Base-by-base conservation (phyloP, 2,797 vertebrate genomes). In the Coracias cyanogaster region DNA sequence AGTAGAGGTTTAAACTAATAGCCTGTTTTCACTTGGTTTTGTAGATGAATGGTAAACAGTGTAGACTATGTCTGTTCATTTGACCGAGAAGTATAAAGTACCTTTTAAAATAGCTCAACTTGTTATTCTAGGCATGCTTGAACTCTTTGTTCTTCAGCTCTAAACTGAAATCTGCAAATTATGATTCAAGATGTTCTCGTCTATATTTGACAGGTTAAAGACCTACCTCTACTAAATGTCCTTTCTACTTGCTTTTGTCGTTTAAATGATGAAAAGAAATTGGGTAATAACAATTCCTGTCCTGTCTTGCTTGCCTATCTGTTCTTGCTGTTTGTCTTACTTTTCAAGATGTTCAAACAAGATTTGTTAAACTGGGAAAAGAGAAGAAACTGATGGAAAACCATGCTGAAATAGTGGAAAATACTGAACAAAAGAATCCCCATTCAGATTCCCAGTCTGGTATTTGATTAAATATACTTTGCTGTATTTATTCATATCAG, bases 281-380 rank as follows among this genome's bases (percentile, higher is more conserved):
- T 72, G 54, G 15, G 31, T 96, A 20, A 71, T 95, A 90, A 83
- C 94, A 89, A 73, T 79, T 94, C 76, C n/a, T 94, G 31, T 95
- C 78, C 69, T 92, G 43, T 97, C 39, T 86, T 89, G 31, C 66
- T 95, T 96, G 57, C 43, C n/a, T 92, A 58, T 61, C 90, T 70
- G 31, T 74, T 94, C 46, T 74, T 66, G 87, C 57, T 96, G 45
- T 92, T 80, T 96, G 43, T 85, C 43, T 91, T 96, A 37, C 89
- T 91, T 91, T 96, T 96, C 86, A 97, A 95, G 97, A 93, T 87
- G 33, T 79, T 92, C 92, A 94, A 85, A 98, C 93, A 92, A 97
- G 90, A 88, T 99, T 98, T 98, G 83, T 98, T 91, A 99, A 98
- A 98, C 46, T 86, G 92, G 97, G 92, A 88, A 98, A 96, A 89